These are phyloP conservation scores for Dorcus hopei DNA, from an alignment of 2,888 invertebrate species.

Conservation along the genomic window DNA sequence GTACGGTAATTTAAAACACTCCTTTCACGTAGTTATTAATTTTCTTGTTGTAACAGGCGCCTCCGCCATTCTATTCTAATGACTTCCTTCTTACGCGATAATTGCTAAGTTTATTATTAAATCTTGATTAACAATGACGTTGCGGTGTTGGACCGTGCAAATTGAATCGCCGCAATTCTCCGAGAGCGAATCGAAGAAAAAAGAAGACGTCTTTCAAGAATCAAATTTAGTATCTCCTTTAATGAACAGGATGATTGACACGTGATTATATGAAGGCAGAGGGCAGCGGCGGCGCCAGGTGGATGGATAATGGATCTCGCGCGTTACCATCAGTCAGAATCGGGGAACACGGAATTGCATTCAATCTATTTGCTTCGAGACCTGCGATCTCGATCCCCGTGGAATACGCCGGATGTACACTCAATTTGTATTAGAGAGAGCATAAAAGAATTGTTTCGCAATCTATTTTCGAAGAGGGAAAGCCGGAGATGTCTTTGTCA, in stretches of 20 bases:
- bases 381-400: constrained; percentile 7
- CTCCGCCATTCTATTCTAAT: too few relatives aligned
- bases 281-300: constrained; percentile 28
- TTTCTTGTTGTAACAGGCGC: too few relatives aligned
- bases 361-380: constrained; percentile 26
- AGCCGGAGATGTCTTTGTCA: too few relatives aligned
- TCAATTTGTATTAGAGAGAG: constrained; percentile 13
- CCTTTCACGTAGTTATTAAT: too few relatives aligned
- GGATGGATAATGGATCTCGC: constrained; percentile 41
- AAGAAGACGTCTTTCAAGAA: constrained; percentile 2
- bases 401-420: constrained; percentile 12
- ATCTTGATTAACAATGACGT: too few relatives aligned
- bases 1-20: too few relatives aligned
- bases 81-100: too few relatives aligned
- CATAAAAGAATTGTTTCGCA: constrained; percentile 8
- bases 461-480: neutral
- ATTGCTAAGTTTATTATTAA: too few relatives aligned
- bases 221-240: constrained; percentile 28
- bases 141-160: too few relatives aligned
- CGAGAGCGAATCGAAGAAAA: too few relatives aligned
- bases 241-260: constrained; percentile 37
- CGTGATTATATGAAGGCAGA: constrained; percentile 33
- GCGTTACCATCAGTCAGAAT: constrained; percentile 40
- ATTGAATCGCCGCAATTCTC: too few relatives aligned
- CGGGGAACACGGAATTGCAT: constrained; percentile 40